Percentiles rank a stretch among this genome's conserved stretches.
These are phyloP conservation scores for Amiota mariae DNA, from an alignment of 2,888 invertebrate genomes.

Conservation along the genomic window DNA sequence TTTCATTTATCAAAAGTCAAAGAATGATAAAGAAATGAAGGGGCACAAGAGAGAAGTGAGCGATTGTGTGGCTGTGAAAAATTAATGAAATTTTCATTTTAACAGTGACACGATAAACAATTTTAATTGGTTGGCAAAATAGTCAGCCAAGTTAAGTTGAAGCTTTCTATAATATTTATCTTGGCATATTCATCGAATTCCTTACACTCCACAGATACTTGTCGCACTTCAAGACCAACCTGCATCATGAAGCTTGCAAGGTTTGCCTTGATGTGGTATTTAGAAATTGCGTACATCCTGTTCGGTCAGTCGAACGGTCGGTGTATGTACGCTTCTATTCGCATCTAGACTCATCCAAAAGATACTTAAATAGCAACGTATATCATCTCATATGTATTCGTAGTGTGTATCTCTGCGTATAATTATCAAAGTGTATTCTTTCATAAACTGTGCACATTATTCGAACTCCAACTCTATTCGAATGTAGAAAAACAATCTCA, in stretches of 20 bases:
- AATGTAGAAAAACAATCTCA: not conserved
- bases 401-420: constrained; percentile 37
- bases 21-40: not conserved
- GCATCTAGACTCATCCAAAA: not conserved
- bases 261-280: constrained; percentile 4
- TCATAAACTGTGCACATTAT: constrained; percentile 23
- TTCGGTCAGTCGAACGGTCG: not conserved
- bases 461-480: constrained; percentile 3
- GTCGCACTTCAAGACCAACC: not conserved
- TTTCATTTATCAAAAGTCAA: not conserved
- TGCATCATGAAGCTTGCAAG: not conserved
- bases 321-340: not conserved
- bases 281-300: constrained; percentile 35
- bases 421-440: constrained; percentile 37
- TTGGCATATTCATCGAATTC: constrained; percentile 3
- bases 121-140: constrained; percentile 7
- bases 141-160: not conserved
- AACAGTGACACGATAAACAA: not conserved
- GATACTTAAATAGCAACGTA: not conserved
- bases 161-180: constrained; percentile 1
- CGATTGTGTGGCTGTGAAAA: constrained; percentile 23
- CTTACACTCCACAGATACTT: constrained; percentile 11
- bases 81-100: constrained; percentile 22
- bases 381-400: constrained; percentile 7
- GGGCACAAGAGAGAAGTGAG: not conserved